Conservation (phyloP, 1,140 invertebrate species). For the Reticulitermes speratus region DNA sequence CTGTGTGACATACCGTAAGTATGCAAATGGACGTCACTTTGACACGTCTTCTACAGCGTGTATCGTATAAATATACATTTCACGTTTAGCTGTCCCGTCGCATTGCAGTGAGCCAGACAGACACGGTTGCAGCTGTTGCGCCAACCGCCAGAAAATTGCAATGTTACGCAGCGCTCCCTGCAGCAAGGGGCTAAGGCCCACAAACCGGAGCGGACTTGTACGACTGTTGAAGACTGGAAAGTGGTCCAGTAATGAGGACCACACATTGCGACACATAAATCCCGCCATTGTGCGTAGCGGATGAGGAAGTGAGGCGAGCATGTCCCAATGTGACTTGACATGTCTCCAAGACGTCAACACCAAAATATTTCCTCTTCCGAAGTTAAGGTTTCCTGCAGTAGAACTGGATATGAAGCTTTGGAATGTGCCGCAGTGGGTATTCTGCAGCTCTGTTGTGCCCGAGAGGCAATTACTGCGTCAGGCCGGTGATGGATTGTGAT, state of each 20-base stretch:
- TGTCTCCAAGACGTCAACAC: not conserved
- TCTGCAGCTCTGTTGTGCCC: not conserved
- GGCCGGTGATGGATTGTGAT: conserved; percentile 13
- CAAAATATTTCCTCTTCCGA: not conserved
- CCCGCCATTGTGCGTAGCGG: not conserved
- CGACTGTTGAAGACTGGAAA: not conserved
- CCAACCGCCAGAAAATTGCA: not conserved
- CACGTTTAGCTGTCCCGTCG: too few species aligned
- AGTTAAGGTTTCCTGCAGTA: not conserved
- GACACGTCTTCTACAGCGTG: too few species aligned
- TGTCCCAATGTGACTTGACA: not conserved
- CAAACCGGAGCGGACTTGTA: not conserved
- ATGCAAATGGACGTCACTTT: too few species aligned
- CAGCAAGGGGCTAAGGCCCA: not conserved
- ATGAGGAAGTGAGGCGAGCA: not conserved
- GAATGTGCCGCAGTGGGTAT: not conserved
- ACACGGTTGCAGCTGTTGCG: not conserved
- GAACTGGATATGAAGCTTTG: not conserved
- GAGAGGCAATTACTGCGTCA: not conserved
- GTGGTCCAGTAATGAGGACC: not conserved
- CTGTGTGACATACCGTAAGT: too few species aligned
- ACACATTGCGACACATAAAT: conserved; percentile 12
- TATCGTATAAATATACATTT: too few species aligned
- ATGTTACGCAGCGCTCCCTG: not conserved
- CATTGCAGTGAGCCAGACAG: too few species aligned